Evolutionary conservation across 2,888 invertebrate genomes (phyloP).

Genomic region (Dryadula phaetusa): DNA sequence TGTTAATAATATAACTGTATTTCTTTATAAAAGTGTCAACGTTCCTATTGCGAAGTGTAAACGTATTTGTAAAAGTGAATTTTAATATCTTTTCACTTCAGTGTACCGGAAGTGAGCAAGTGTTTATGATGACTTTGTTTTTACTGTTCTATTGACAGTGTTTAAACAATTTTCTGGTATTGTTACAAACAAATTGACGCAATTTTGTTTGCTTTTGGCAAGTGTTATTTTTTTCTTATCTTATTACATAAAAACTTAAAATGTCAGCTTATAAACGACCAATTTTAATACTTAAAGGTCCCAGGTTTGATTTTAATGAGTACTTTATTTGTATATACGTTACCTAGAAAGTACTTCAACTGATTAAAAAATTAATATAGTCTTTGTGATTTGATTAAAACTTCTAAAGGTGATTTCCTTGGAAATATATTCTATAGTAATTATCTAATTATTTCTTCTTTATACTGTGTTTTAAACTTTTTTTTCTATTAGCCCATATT

Average conservation of each 20-base stretch:
- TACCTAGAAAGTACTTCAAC: background rate
- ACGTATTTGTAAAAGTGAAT: background rate
- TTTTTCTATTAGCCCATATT: background rate
- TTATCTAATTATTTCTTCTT: too few species aligned
- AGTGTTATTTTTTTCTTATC: too few species aligned
- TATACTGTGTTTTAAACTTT: background rate
- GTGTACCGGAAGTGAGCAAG: background rate
- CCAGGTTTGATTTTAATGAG: too few species aligned
- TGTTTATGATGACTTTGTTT: background rate
- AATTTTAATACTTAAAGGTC: too few species aligned
- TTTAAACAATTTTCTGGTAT: background rate
- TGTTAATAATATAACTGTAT: background rate
- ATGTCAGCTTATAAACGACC: too few species aligned
- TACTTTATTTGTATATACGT: too few species aligned
- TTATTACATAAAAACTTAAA: too few species aligned
- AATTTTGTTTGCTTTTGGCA: background rate
- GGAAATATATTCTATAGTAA: too few species aligned
- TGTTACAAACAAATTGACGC: background rate
- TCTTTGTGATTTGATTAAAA: too few species aligned
- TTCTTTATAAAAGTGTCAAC: background rate
- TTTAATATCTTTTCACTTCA: background rate
- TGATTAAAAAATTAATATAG: too few species aligned
- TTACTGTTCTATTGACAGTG: slow-evolving; percentile 4
- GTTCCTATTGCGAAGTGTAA: background rate
- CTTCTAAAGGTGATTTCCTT: too few species aligned